Conservation (phyloP, 2,797 vertebrate genomes). For the Paguma larvata region DNA sequence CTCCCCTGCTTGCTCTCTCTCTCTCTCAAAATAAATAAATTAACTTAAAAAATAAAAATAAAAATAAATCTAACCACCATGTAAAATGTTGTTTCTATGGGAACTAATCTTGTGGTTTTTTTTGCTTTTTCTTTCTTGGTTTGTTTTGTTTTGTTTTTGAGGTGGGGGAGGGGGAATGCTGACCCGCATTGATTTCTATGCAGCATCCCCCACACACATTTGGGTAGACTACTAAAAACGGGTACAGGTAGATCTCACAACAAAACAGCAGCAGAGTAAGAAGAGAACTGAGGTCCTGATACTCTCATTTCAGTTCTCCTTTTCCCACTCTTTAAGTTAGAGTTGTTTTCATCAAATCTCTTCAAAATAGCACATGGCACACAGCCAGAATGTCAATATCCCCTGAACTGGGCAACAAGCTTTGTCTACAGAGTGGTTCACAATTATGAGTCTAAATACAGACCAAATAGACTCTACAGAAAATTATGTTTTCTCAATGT, state of each 20-base stretch:
- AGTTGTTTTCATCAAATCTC: background rate
- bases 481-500: background rate
- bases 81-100: background rate
- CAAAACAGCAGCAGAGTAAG: background rate
- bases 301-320: background rate
- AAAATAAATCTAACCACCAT: background rate
- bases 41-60: no score
- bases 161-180: no score
- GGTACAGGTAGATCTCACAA: background rate
- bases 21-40: no score
- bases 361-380: background rate
- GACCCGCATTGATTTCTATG: background rate
- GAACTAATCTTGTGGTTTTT: background rate
- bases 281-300: background rate
- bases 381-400: background rate
- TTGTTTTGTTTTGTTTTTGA: no score
- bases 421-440: background rate
- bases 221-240: background rate
- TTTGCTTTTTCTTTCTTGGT: background rate
- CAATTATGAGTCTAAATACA: background rate
- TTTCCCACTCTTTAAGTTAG: background rate
- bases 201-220: background rate
- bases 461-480: background rate
- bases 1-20: no score
- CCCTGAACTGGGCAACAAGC: background rate